Conservation (phyloP, 1,140 invertebrate species). For the Sycobia sp. region DNA sequence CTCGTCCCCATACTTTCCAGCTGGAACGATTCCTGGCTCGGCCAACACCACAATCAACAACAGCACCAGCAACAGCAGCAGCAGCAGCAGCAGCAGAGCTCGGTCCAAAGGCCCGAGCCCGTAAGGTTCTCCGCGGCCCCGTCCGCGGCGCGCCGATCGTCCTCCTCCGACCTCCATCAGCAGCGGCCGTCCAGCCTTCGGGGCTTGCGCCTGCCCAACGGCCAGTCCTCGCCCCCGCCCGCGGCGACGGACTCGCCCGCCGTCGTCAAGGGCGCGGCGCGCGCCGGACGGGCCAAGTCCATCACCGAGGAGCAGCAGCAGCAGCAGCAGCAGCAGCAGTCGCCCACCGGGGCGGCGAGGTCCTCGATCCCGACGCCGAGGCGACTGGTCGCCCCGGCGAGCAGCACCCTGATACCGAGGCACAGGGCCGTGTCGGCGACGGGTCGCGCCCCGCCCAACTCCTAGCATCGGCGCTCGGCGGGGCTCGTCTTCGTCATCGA, state of each 20-base stretch:
- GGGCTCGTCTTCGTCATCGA: too few species aligned
- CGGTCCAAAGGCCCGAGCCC: not conserved
- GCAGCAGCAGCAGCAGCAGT: too few species aligned
- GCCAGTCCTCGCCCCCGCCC: too few species aligned
- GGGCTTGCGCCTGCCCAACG: not conserved
- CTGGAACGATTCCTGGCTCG: slow-evolving; percentile 53
- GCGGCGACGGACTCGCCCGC: too few species aligned
- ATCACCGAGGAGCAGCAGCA: slow-evolving; percentile 31
- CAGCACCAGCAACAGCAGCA: slow-evolving; percentile 36
- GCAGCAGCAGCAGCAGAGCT: slow-evolving; percentile 39
- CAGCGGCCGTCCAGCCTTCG: not conserved
- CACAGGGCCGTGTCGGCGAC: slow-evolving; percentile 43
- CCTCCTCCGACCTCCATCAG: slow-evolving; percentile 17
- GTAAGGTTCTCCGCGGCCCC: not conserved
- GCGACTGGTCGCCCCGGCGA: slow-evolving; percentile 43
- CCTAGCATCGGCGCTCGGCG: slow-evolving; percentile 9
- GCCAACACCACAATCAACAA: slow-evolving; percentile 36
- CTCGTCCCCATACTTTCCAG: slow-evolving; percentile 38
- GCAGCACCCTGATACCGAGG: slow-evolving; percentile 48
- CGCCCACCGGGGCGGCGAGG: slow-evolving; percentile 31
- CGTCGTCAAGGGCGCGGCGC: not conserved
- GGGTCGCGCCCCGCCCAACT: slow-evolving; percentile 45
- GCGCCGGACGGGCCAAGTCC: slow-evolving; percentile 23
- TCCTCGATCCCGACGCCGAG: slow-evolving; percentile 52
- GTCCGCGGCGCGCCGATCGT: slow-evolving; percentile 25